Conservation (phyloP, 2,888 invertebrate genomes). For the Zootermopsis nevadensis region DNA sequence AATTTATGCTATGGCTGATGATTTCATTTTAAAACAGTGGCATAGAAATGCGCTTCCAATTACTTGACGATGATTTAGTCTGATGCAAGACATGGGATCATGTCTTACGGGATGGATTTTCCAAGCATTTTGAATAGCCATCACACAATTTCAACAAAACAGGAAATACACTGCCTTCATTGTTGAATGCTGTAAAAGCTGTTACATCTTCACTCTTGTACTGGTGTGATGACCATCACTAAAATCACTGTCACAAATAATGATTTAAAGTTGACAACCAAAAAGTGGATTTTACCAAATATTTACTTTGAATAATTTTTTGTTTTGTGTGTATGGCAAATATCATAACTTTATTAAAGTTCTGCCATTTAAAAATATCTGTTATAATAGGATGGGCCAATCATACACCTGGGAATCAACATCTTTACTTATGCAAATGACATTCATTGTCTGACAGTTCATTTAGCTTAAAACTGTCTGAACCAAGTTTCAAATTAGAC, state of each 20-base stretch:
- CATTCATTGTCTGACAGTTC: neutral
- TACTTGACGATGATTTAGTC: neutral
- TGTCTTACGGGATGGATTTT: slow-evolving; percentile 4
- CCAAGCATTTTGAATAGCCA: neutral
- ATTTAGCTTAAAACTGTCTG: neutral
- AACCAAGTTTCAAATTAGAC: neutral
- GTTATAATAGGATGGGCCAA: neutral
- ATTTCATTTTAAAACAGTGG: neutral
- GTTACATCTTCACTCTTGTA: neutral
- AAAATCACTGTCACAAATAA: neutral
- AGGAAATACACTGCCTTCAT: neutral
- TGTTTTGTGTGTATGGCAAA: neutral
- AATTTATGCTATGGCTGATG: neutral
- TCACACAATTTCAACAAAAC: neutral
- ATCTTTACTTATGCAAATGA: neutral
- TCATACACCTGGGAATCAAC: slow-evolving; percentile 8
- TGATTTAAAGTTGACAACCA: neutral
- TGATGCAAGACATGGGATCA: slow-evolving; percentile 9
- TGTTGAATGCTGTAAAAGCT: neutral
- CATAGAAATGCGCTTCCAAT: neutral
- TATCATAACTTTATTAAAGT: neutral
- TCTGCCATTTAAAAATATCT: neutral
- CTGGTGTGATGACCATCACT: neutral
- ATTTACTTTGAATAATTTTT: neutral
- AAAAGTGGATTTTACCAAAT: neutral